Evolutionary conservation across 2,888 invertebrate genomes (phyloP).

Genomic region (Sabellastarte sp.): DNA sequence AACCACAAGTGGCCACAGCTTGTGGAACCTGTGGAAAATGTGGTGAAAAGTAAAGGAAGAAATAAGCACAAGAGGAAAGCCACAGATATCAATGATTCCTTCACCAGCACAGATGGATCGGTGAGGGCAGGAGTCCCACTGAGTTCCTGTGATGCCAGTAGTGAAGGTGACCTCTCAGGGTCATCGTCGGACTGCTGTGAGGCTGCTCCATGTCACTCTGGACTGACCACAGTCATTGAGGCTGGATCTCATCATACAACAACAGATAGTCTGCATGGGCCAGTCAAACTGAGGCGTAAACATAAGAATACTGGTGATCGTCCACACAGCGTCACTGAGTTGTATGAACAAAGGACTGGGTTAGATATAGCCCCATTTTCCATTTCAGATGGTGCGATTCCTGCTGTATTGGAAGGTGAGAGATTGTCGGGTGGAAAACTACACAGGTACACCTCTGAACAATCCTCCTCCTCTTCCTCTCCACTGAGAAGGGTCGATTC

Average conservation of each 20-base stretch:
- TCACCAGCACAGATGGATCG: conserved; percentile 12
- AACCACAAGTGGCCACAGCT: not conserved
- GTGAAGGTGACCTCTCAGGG: conserved; percentile 3
- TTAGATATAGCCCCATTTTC: conserved; percentile 65
- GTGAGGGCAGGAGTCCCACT: conserved; percentile 4
- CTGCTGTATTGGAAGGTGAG: not conserved
- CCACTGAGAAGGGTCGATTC: not conserved
- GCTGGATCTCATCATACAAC: not conserved
- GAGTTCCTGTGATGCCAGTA: conserved; percentile 21
- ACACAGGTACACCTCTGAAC: conserved; percentile 9
- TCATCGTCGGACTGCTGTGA: not conserved
- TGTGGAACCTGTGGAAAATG: not conserved
- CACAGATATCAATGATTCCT: not conserved
- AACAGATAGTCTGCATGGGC: not conserved
- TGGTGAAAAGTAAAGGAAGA: not conserved
- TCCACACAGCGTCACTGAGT: conserved; percentile 86
- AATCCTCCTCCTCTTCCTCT: conserved; percentile 5
- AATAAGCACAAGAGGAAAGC: too few relatives aligned
- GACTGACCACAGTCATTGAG: not conserved
- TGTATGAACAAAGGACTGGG: conserved; percentile 69
- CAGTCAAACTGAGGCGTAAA: not conserved
- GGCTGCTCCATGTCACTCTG: too few relatives aligned
- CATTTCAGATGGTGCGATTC: conserved; percentile 19
- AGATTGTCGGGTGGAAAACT: conserved; percentile 8
- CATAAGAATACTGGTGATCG: conserved; percentile 58